Percentiles rank a stretch among this genome's conserved stretches.
Conservation (phyloP, 2,113 vertebrate genomes). For the Ascaphus truei region DNA sequence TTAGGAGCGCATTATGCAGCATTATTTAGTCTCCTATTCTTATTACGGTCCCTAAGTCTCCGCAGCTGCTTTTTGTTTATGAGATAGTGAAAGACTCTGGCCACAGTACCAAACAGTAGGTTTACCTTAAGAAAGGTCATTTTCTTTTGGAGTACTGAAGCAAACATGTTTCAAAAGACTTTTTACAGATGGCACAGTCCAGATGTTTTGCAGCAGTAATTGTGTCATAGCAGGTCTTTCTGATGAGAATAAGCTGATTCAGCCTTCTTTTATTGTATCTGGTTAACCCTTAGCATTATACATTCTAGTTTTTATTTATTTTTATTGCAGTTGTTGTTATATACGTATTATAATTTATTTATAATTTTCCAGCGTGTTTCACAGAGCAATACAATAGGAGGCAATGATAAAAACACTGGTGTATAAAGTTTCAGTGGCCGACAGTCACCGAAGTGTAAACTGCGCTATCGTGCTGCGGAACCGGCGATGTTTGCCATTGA, state of each 20-base stretch:
- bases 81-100: not conserved
- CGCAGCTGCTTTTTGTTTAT: constrained; percentile 35
- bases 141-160: not conserved
- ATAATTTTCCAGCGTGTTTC: no score
- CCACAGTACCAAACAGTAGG: constrained; percentile 5
- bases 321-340: no score
- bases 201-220: constrained; percentile 7
- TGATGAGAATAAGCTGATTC: not conserved
- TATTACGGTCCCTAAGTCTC: not conserved
- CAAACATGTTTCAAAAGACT: constrained; percentile 11
- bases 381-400: no score
- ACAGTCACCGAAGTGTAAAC: no score
- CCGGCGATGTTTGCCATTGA: no score
- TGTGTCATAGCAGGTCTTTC: not conserved
- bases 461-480: no score
- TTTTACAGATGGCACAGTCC: constrained; percentile 1
- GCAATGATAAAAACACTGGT: no score
- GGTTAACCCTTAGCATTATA: not conserved
- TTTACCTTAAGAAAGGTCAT: constrained; percentile 36
- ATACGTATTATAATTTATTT: no score
- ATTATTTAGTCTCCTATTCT: not conserved
- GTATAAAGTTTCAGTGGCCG: no score
- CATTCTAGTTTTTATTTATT: not conserved
- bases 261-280: no score
- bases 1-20: not conserved